A percentile compares a stretch with the other conserved stretches of the same genome.
Conservation (phyloP, 2,797 vertebrate species). For the Psittacula derbiana region DNA sequence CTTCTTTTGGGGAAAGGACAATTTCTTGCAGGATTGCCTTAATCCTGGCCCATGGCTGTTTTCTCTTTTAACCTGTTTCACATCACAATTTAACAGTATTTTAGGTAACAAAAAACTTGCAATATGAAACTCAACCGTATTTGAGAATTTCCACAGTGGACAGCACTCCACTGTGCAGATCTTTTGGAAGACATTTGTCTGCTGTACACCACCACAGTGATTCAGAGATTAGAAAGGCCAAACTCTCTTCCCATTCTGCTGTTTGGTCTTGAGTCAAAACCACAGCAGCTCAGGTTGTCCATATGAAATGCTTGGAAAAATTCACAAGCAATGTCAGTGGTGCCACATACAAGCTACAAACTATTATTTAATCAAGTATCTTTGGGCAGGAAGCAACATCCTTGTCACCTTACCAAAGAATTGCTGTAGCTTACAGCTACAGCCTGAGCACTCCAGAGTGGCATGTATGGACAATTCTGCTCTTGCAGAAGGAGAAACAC, state of each 20-base stretch:
- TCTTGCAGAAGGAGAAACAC: not conserved
- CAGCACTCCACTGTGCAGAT: not conserved
- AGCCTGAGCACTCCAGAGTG: not conserved
- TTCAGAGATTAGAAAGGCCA: not conserved
- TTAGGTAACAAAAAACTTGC: not conserved
- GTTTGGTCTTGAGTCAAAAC: not conserved
- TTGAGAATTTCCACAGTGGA: not conserved
- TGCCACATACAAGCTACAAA: not conserved
- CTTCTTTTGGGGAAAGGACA: rapidly evolving
- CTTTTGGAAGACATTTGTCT: not conserved
- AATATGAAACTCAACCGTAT: not conserved
- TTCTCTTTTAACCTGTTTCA: not conserved
- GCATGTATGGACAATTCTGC: not conserved
- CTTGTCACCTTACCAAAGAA: not conserved
- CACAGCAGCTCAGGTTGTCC: not conserved
- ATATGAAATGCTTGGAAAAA: not conserved
- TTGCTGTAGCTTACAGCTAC: not conserved
- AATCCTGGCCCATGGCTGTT: not conserved
- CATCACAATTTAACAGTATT: not conserved
- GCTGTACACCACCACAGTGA: not conserved
- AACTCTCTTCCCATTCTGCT: not conserved
- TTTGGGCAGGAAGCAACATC: not conserved
- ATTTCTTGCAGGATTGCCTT: not conserved
- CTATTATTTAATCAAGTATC: not conserved
- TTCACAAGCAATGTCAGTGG: not conserved